Conservation (phyloP, 2,888 invertebrate species). For the Synanthedon formicaeformis region DNA sequence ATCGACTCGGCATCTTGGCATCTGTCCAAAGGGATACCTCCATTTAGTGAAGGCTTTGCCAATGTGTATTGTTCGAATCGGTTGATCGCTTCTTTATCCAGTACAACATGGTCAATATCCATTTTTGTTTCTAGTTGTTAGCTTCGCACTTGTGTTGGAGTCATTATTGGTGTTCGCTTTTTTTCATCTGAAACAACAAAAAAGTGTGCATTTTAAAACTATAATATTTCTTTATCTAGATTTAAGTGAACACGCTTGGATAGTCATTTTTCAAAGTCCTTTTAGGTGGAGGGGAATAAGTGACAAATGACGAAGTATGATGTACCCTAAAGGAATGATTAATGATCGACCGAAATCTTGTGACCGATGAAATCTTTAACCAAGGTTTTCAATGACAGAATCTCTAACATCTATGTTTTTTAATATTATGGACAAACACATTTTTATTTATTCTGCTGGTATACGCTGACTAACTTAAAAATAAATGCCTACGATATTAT, state of each 20-base stretch:
- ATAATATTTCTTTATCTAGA: slow-evolving; percentile 10
- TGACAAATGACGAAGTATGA: slow-evolving; percentile 57
- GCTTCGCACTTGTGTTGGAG: slow-evolving; percentile 32
- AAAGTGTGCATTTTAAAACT: slow-evolving; percentile 15
- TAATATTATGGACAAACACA: no score
- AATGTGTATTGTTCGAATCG: slow-evolving; percentile 64
- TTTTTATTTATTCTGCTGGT: no score
- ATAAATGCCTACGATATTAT: no score
- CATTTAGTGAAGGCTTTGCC: slow-evolving; percentile 62
- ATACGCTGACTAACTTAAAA: no score
- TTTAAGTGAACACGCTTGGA: slow-evolving; percentile 18
- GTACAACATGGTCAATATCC: slow-evolving; percentile 63
- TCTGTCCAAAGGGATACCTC: slow-evolving; percentile 64
- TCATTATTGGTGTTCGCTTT: slow-evolving; percentile 28
- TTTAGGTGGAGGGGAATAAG: slow-evolving; percentile 34
- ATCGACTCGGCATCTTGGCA: slow-evolving; percentile 67
- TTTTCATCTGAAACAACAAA: slow-evolving; percentile 56
- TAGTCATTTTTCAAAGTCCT: slow-evolving; percentile 54
- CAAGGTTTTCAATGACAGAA: not conserved
- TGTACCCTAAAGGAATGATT: slow-evolving; percentile 33
- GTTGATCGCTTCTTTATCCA: slow-evolving; percentile 65
- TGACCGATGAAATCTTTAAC: slow-evolving; percentile 2
- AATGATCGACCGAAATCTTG: slow-evolving; percentile 23
- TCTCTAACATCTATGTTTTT: not conserved
- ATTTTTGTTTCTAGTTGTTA: slow-evolving; percentile 42